Conservation (phyloP, 2,797 vertebrate genomes). For the Melanotaenia boesemani region DNA sequence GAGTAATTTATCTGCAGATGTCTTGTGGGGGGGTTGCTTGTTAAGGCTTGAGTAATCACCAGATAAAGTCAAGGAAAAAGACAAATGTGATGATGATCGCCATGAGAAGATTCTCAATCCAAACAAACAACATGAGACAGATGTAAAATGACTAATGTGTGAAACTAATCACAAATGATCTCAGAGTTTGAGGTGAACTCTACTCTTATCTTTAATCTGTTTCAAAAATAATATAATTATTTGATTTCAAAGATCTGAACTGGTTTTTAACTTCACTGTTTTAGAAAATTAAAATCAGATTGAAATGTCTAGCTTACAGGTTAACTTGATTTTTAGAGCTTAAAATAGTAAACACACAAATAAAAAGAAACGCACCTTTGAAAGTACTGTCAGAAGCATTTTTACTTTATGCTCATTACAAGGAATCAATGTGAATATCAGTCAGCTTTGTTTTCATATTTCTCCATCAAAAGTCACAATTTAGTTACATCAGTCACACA, state of each 20-base stretch:
- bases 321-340: neutral
- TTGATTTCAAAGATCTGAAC: no score
- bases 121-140: neutral
- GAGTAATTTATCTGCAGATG: neutral
- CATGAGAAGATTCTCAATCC: neutral
- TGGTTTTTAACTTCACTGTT: no score
- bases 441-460: neutral
- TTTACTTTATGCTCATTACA: neutral
- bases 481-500: neutral
- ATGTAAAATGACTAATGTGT: neutral
- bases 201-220: neutral
- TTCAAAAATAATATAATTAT: neutral
- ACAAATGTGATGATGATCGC: neutral
- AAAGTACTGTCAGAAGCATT: slow-evolving; percentile 1
- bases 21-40: neutral
- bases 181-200: neutral
- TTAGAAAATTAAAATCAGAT: no score
- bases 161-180: neutral
- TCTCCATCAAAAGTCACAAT: neutral
- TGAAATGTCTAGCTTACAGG: no score
- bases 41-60: neutral
- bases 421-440: neutral
- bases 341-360: neutral
- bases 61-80: neutral
- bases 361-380: neutral